Conservation (phyloP, 2,888 invertebrate species). For the Xanthia togata region DNA sequence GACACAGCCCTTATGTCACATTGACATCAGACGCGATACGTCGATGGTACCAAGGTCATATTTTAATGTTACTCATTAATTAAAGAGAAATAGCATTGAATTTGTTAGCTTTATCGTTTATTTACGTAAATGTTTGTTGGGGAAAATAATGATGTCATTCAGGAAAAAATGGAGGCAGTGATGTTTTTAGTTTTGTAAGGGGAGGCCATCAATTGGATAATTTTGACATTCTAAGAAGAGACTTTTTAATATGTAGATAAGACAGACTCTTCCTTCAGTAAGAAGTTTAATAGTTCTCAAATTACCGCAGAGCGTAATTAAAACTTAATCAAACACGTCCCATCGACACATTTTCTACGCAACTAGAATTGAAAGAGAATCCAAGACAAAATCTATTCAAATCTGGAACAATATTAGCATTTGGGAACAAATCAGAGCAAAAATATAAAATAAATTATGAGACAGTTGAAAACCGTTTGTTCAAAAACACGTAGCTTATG, state of each 20-base stretch:
- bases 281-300: not conserved
- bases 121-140: slow-evolving; percentile 1
- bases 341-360: not conserved
- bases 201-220: slow-evolving; percentile 2
- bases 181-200: not conserved
- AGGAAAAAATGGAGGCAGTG: slow-evolving; percentile 6
- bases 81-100: slow-evolving; percentile 36
- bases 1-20: slow-evolving; percentile 52
- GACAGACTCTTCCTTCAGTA: not conserved
- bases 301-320: not conserved
- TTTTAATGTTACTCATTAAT: slow-evolving; percentile 59
- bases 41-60: slow-evolving; percentile 58
- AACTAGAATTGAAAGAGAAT: slow-evolving; percentile 9
- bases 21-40: slow-evolving; percentile 32
- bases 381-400: slow-evolving; percentile 9
- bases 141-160: slow-evolving; percentile 28
- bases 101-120: slow-evolving; percentile 25
- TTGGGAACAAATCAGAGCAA: slow-evolving; percentile 26
- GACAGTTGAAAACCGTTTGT: slow-evolving; percentile 39
- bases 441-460: slow-evolving; percentile 49
- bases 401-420: slow-evolving; percentile 38
- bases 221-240: not conserved
- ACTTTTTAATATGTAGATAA: not conserved
- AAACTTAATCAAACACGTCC: not conserved
- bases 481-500: slow-evolving; percentile 49